Percentiles rank a stretch among this genome's conserved stretches.
These are phyloP conservation scores for Lasioglossum figueresi DNA, from an alignment of 2,888 invertebrate species.

Conservation along the genomic window DNA sequence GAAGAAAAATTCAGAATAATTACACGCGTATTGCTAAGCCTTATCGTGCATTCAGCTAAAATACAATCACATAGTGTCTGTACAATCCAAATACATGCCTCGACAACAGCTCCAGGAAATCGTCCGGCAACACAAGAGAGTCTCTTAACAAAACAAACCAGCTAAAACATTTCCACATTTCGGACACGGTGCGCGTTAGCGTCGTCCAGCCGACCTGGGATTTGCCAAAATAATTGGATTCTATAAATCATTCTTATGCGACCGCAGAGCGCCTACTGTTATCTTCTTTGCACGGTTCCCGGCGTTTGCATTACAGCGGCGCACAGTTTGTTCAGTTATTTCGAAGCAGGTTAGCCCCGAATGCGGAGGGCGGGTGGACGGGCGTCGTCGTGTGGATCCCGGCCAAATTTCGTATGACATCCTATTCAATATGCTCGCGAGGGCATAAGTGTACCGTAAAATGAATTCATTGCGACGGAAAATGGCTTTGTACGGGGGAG, in stretches of 20 bases:
- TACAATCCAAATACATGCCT: neutral
- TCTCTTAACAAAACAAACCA: neutral
- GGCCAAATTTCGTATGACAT: constrained; percentile 26
- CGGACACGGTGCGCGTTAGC: neutral
- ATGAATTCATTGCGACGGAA: constrained; percentile 38
- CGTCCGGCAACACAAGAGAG: neutral
- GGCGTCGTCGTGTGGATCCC: neutral
- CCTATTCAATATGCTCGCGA: constrained; percentile 22
- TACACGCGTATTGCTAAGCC: neutral
- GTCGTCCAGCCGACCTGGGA: neutral
- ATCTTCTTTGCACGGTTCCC: neutral
- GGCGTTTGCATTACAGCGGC: neutral
- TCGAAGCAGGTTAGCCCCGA: constrained; percentile 11
- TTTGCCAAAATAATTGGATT: constrained; percentile 12
- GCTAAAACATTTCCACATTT: neutral
- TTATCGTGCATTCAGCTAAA: neutral
- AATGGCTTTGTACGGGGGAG: constrained; percentile 24
- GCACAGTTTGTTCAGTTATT: neutral
- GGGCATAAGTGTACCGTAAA: constrained; percentile 31
- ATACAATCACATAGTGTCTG: neutral
- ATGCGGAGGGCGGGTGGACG: neutral
- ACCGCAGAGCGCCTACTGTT: constrained; percentile 3
- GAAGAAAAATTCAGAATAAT: too few relatives aligned
- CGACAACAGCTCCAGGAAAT: neutral
- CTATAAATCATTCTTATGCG: constrained; percentile 8